phyloP scores from a whole-genome alignment of 2,888 invertebrate genomes.

The Lathronympha strigana region DNA sequence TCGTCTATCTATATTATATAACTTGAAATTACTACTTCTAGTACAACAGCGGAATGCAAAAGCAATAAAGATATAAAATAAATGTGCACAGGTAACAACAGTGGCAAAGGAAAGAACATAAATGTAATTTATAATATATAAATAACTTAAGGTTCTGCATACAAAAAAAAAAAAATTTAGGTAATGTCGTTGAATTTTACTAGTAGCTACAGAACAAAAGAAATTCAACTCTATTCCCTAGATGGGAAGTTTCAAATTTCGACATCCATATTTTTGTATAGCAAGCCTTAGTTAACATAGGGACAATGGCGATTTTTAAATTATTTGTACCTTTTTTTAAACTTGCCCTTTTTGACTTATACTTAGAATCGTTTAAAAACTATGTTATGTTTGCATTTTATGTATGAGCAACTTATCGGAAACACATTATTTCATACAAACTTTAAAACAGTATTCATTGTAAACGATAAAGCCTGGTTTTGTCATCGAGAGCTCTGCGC shows the following conservation, averaged over 20 bases:
- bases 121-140: constrained; percentile 45
- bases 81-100: constrained; percentile 37
- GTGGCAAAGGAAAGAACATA: constrained; percentile 27
- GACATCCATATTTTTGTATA: not conserved
- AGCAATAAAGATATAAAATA: constrained; percentile 39
- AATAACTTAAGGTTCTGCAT: constrained; percentile 43
- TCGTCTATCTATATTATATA: constrained; percentile 48
- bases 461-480: no score
- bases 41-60: constrained; percentile 55
- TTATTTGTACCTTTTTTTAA: not conserved
- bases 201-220: not conserved
- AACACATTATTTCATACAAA: no score
- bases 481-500: no score
- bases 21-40: constrained; percentile 49
- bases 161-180: not conserved
- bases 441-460: not conserved
- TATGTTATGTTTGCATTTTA: no score
- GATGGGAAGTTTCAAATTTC: not conserved
- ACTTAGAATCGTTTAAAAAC: no score
- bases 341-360: not conserved
- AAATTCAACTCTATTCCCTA: not conserved
- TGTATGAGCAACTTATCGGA: no score
- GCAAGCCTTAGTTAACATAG: constrained; percentile 2
- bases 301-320: not conserved
- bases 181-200: not conserved